Percentiles rank a stretch among this genome's conserved stretches.
Evolutionary conservation across 2,888 invertebrate species (phyloP).

Genomic region (Brachyopa scutellaris): DNA sequence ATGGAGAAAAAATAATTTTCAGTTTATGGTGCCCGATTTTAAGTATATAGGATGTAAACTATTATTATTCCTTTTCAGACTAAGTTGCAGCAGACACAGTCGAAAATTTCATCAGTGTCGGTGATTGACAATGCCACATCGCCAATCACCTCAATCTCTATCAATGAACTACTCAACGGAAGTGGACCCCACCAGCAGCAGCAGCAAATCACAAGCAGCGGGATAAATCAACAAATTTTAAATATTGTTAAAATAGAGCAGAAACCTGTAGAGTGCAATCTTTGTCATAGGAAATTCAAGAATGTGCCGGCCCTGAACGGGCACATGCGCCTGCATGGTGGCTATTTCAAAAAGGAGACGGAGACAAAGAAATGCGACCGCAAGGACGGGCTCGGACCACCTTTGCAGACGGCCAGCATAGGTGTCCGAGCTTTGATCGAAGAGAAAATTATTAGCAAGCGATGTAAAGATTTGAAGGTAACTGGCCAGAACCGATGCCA

Average conservation of each 20-base stretch:
- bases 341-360: conserved; percentile 97
- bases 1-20: no score
- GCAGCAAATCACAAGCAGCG: conserved; percentile 78
- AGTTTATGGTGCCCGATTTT: no score
- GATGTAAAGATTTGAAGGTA: conserved; percentile 83
- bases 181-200: conserved; percentile 77
- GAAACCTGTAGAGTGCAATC: conserved; percentile 96
- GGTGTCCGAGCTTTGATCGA: conserved; percentile 95
- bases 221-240: conserved; percentile 79
- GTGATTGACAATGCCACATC: conserved; percentile 75
- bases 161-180: conserved; percentile 75
- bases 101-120: conserved; percentile 72
- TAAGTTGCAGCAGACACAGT: conserved; percentile 75
- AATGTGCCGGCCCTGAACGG: conserved; percentile 99
- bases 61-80: no score
- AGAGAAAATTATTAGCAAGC: conserved; percentile 95
- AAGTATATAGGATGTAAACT: no score
- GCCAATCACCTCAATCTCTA: conserved; percentile 75
- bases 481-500: background rate
- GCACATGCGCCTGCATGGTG: conserved; percentile 98
- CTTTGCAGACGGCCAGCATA: conserved; percentile 95
- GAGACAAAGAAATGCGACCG: conserved; percentile 93
- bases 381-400: conserved; percentile 91
- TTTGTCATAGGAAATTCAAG: conserved; percentile 97
- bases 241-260: conserved; percentile 84